These are phyloP conservation scores for Catocala fraxini DNA, from an alignment of 2,888 invertebrate species.

Conservation along the genomic window DNA sequence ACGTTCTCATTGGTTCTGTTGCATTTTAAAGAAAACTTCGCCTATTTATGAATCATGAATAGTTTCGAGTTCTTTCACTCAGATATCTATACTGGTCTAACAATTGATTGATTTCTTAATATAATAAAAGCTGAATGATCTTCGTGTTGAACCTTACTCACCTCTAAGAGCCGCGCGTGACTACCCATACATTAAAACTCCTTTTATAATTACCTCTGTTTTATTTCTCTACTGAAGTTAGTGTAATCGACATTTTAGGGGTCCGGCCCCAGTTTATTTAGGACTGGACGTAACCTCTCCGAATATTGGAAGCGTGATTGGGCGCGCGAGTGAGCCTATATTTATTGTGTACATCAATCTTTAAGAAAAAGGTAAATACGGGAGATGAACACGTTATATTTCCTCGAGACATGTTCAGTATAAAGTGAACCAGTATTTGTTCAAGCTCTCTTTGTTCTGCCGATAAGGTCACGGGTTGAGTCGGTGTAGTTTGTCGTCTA, in stretches of 20 bases:
- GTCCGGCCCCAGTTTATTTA: slow-evolving; percentile 73
- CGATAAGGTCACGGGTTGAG: slow-evolving; percentile 34
- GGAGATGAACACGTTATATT: slow-evolving; percentile 55
- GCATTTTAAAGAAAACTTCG: slow-evolving; percentile 35
- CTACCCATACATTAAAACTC: slow-evolving; percentile 30
- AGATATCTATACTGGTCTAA: no score
- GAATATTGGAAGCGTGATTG: slow-evolving; percentile 77
- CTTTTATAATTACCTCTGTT: slow-evolving; percentile 38
- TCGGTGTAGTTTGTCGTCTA: slow-evolving; percentile 22
- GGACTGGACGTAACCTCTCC: slow-evolving; percentile 67
- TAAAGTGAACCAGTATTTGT: slow-evolving; percentile 47
- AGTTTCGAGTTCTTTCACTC: no score
- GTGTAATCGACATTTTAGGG: slow-evolving; percentile 64
- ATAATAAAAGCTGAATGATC: no score
- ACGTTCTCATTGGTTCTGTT: slow-evolving; percentile 30
- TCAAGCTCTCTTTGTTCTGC: slow-evolving; percentile 27
- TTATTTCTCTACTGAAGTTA: slow-evolving; percentile 41
- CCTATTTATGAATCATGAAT: not conserved
- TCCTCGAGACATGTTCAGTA: slow-evolving; percentile 54
- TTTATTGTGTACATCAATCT: slow-evolving; percentile 81
- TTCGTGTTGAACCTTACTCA: not conserved
- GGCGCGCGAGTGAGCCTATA: slow-evolving; percentile 66
- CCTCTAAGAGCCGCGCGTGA: slow-evolving; percentile 23
- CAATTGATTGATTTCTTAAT: no score
- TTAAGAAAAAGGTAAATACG: slow-evolving; percentile 72